phyloP scores from a whole-genome alignment of 2,888 invertebrate species.

The Elaeidobius kamerunicus region DNA sequence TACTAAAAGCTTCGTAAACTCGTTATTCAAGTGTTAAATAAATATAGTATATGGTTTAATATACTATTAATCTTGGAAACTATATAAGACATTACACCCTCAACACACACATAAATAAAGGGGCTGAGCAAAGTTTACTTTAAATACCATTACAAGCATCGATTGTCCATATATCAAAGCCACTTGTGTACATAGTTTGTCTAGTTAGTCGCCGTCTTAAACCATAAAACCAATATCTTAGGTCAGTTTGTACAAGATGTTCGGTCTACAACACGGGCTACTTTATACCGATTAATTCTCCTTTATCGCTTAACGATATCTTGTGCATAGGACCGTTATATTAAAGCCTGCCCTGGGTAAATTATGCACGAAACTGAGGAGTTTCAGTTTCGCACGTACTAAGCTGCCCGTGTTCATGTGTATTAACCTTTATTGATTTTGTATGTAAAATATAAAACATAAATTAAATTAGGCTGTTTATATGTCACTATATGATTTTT shows the following conservation, averaged over 20 bases:
- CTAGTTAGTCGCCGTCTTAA: slow-evolving; percentile 22
- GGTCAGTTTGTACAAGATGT: slow-evolving; percentile 27
- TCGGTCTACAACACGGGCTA: slow-evolving; percentile 19
- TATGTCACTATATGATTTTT: too few species aligned
- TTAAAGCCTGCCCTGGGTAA: slow-evolving; percentile 2
- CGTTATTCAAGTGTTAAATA: too few species aligned
- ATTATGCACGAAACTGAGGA: slow-evolving; percentile 11
- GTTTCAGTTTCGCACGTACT: background rate
- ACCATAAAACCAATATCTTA: slow-evolving; percentile 29
- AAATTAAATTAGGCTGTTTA: too few species aligned
- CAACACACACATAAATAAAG: background rate
- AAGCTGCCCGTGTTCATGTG: background rate
- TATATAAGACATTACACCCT: background rate
- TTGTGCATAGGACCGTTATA: slow-evolving; percentile 8
- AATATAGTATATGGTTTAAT: too few species aligned
- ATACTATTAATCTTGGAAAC: too few species aligned
- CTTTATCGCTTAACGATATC: slow-evolving; percentile 26
- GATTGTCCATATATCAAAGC: slow-evolving; percentile 16
- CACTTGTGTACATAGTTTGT: slow-evolving; percentile 26
- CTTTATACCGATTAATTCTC: slow-evolving; percentile 28
- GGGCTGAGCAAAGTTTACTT: slow-evolving; percentile 9
- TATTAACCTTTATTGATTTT: too few species aligned
- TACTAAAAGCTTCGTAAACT: too few species aligned
- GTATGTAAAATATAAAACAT: too few species aligned
- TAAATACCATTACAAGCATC: slow-evolving; percentile 9